A percentile compares a stretch with the other conserved stretches of the same genome.
Evolutionary conservation across 1,140 invertebrate species (phyloP).

Genomic region (Amphibalanus amphitrite): DNA sequence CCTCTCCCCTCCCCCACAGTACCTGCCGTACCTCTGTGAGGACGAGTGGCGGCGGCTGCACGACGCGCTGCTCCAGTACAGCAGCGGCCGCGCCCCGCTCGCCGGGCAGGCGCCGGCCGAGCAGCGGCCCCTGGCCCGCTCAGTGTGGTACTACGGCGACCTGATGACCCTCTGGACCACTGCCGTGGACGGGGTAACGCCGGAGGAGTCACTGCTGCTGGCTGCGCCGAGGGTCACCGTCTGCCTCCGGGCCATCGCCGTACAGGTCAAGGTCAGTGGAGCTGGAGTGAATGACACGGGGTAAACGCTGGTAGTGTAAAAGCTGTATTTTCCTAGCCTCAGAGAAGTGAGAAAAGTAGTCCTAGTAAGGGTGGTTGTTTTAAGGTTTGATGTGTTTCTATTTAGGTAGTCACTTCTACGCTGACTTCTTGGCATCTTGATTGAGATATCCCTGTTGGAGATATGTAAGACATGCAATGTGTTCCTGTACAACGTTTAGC

Average conservation of each 20-base stretch:
- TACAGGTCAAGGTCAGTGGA: neutral
- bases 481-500: no score
- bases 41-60: neutral
- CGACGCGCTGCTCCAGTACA: neutral
- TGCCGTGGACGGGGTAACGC: neutral
- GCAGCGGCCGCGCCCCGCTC: neutral
- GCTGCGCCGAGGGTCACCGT: neutral
- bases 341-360: no score
- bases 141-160: neutral
- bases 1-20: neutral
- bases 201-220: neutral
- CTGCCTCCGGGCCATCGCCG: neutral
- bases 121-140: neutral
- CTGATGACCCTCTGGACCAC: neutral
- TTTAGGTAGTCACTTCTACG: no score
- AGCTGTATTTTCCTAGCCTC: no score
- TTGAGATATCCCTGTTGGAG: no score
- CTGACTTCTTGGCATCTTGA: no score
- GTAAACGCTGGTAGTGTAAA: no score
- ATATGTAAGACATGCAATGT: no score
- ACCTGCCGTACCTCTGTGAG: neutral
- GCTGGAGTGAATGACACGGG: no score
- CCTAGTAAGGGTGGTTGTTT: no score
- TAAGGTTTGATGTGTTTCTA: no score
- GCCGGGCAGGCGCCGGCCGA: neutral